phyloP scores from a whole-genome alignment of 2,113 vertebrate genomes.

The Okapia johnstoni region DNA sequence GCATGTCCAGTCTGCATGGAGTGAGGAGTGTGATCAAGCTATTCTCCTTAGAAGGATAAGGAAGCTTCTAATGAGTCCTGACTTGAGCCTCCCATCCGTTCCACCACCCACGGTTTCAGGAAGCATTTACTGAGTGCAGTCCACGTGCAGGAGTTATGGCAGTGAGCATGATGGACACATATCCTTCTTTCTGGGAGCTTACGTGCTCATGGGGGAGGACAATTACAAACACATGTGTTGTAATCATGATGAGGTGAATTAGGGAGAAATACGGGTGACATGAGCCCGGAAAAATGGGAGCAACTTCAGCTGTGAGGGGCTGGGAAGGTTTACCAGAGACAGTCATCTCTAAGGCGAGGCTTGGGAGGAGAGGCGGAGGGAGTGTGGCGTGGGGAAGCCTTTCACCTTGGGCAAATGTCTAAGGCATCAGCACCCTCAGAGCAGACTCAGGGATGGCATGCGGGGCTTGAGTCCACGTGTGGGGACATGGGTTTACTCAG shows the following conservation, averaged over 20 bases:
- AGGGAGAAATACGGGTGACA: neutral
- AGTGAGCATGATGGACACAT: neutral
- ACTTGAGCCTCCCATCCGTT: neutral
- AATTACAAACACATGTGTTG: neutral
- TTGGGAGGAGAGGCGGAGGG: neutral
- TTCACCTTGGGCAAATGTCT: rapidly evolving
- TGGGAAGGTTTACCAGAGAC: neutral
- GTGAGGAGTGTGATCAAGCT: too few relatives aligned
- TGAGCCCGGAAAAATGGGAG: neutral
- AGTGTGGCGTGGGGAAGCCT: rapidly evolving
- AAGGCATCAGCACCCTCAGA: rapidly evolving
- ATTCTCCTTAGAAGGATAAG: neutral
- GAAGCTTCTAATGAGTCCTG: neutral
- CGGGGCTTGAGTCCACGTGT: neutral
- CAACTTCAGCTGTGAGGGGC: neutral
- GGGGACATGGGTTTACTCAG: neutral
- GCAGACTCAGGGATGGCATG: rapidly evolving
- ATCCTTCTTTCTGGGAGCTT: neutral
- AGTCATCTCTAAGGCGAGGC: neutral
- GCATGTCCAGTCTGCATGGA: neutral
- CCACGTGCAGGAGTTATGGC: rapidly evolving
- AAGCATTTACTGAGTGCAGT: neutral
- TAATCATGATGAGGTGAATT: neutral
- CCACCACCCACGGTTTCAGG: neutral
- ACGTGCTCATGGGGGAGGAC: neutral